Conservation (phyloP, 1,140 invertebrate species). For the Meloidogyne exigua region DNA sequence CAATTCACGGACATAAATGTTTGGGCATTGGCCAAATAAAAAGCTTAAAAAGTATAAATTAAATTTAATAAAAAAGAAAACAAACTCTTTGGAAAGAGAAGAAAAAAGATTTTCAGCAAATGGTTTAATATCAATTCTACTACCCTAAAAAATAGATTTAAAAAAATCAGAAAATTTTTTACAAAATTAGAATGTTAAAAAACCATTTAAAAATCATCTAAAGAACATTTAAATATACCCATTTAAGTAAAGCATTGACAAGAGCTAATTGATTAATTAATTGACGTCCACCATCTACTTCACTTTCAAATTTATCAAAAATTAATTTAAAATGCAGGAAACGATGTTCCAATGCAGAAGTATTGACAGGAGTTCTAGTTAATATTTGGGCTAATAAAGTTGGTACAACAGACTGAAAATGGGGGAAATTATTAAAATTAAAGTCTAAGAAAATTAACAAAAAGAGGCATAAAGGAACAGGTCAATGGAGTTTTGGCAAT, state of each 20-base stretch:
- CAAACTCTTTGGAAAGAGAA: neutral
- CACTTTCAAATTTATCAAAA: conserved; percentile 28
- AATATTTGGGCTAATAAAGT: conserved; percentile 46
- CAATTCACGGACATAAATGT: conserved; percentile 36
- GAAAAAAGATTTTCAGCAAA: conserved; percentile 36
- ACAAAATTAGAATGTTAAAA: too few species aligned
- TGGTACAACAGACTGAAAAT: conserved; percentile 40
- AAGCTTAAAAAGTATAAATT: conserved; percentile 7
- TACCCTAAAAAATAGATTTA: conserved; percentile 31
- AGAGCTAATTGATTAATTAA: conserved; percentile 38
- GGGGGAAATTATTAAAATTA: conserved; percentile 21
- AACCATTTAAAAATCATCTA: too few species aligned
- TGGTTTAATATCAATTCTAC: conserved; percentile 33
- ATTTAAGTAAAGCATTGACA: conserved; percentile 39
- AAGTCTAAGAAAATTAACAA: neutral
- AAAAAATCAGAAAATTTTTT: neutral
- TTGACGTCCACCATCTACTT: conserved; percentile 19
- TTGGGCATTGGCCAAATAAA: conserved; percentile 28
- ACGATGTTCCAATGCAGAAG: conserved; percentile 15
- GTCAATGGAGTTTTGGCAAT: too few species aligned
- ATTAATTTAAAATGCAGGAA: conserved; percentile 8
- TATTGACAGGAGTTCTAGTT: conserved; percentile 46
- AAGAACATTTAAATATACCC: too few species aligned
- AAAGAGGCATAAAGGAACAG: too few species aligned
- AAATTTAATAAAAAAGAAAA: neutral